phyloP scores from a whole-genome alignment of 2,888 invertebrate genomes.

The Lasioglossum calceatum region DNA sequence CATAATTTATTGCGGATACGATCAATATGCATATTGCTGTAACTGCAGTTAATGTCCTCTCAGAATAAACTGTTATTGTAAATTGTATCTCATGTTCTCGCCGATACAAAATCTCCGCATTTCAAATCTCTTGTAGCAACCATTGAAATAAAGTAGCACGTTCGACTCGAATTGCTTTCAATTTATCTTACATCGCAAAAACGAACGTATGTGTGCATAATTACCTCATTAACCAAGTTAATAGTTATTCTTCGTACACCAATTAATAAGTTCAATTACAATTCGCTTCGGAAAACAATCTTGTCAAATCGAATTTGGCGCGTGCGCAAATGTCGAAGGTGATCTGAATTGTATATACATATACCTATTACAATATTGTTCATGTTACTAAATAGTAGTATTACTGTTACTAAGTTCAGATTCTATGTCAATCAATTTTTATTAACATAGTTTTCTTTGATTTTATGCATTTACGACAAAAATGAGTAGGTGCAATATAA shows the following conservation, averaged over 20 bases:
- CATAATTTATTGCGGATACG: slow-evolving; percentile 45
- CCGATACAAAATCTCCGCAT: not conserved
- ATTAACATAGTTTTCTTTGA: not conserved
- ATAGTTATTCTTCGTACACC: not conserved
- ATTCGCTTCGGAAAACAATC: no score
- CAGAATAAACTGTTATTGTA: slow-evolving; percentile 40
- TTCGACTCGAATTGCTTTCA: not conserved
- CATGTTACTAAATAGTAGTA: no score
- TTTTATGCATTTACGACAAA: no score
- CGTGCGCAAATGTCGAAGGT: not conserved
- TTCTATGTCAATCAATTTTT: not conserved
- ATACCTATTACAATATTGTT: not conserved
- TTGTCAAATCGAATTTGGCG: not conserved
- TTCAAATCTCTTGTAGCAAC: slow-evolving; percentile 3
- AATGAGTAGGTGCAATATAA: no score
- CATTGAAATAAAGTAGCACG: slow-evolving; percentile 19
- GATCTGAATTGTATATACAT: not conserved
- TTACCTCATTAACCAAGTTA: not conserved
- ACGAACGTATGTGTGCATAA: not conserved
- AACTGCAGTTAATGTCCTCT: slow-evolving; percentile 42
- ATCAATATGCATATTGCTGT: slow-evolving; percentile 32
- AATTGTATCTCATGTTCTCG: slow-evolving; percentile 16
- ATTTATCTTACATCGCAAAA: not conserved
- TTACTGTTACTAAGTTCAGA: no score
- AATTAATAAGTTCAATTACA: not conserved